Base-by-base conservation (phyloP, 2,888 invertebrate genomes). In the Athetis lepigone region DNA sequence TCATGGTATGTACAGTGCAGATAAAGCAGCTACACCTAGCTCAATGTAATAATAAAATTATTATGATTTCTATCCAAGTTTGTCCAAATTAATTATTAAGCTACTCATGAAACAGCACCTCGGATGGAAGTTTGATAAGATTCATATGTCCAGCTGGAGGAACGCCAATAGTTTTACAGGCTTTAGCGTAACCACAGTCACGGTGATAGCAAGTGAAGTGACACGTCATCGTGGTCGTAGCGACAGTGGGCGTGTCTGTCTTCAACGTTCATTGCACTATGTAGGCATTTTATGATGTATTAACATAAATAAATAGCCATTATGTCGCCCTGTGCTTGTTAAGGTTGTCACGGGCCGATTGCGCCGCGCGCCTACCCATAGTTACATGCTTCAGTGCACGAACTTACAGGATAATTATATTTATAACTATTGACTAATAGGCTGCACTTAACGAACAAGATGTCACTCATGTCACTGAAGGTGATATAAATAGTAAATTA, bases 341-440 rank as follows among this genome's bases (percentile, higher is more conserved):
- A 42, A 6, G 42, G 21, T 19, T 42, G 42, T 42, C 13, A 42
- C 21, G 21, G 42, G 5, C 9, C 42, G 21, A 21, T 11, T 5
- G 42, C 42, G 19, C 42, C 21, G 21, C 5, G 42, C 42, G 19
- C 42, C 16, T 19, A 21, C 6, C 27, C 21, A 37, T 11, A 59
- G 5, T 39, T 11, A 45, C 21, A 60, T 16, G 16, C 9, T 59
- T 16, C 23, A 42, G 29, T 23, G 58, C 1, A 18, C 19, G n/a
- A 19, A n/a, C n/a, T 56, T 19, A 36, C 56, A 42, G 58, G 58
- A 59, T 19, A 43, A 36, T 25, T 21, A 49, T 19, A 33, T 23
- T 23, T 13, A 21, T 42, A 42, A 54, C 13, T 6, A 29, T 29
- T 55, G 18, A 55, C 13, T 59, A 36, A 23, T 23, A 33, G 25